Percentiles rank a stretch among this genome's conserved stretches.
Conservation (phyloP, 2,888 invertebrate species). For the Nymphalis c-album region DNA sequence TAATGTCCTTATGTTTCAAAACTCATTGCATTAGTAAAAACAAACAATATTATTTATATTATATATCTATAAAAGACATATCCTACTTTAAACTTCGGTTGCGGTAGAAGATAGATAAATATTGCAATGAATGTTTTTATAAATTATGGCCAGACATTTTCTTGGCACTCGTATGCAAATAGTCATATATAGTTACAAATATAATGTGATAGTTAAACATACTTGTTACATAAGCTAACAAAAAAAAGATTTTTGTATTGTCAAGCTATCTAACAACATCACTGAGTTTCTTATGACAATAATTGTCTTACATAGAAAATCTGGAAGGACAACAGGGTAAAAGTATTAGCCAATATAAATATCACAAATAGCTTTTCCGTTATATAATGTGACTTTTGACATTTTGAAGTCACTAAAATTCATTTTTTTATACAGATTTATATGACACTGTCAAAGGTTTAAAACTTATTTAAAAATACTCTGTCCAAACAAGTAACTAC, state of each 20-base stretch:
- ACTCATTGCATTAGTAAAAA: constrained; percentile 33
- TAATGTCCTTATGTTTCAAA: constrained; percentile 60
- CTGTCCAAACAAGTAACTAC: constrained; percentile 57
- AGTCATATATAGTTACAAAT: constrained; percentile 22
- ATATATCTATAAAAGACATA: constrained; percentile 27
- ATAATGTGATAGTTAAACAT: constrained; percentile 6
- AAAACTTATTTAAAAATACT: constrained; percentile 79
- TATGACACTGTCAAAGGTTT: constrained; percentile 71
- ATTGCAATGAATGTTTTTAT: constrained; percentile 11
- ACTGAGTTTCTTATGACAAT: constrained; percentile 19
- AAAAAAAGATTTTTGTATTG: constrained; percentile 20
- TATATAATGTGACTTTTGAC: constrained; percentile 53
- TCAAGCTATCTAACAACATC: constrained; percentile 15
- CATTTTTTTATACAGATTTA: constrained; percentile 70
- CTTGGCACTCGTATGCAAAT: constrained; percentile 22
- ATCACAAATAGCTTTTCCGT: constrained; percentile 72
- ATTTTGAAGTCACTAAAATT: constrained; percentile 66
- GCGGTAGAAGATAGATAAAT: constrained; percentile 15
- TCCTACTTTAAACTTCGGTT: constrained; percentile 17
- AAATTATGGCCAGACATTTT: constrained; percentile 13
- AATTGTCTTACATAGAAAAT: constrained; percentile 24
- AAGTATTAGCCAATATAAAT: constrained; percentile 61
- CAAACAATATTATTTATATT: constrained; percentile 19
- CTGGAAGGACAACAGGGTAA: constrained; percentile 33
- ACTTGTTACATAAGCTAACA: constrained; percentile 6